A percentile compares a stretch with the other conserved stretches of the same genome.
Conservation (phyloP, 2,888 invertebrate genomes). For the Galeopsomyia nigrocyanea region DNA sequence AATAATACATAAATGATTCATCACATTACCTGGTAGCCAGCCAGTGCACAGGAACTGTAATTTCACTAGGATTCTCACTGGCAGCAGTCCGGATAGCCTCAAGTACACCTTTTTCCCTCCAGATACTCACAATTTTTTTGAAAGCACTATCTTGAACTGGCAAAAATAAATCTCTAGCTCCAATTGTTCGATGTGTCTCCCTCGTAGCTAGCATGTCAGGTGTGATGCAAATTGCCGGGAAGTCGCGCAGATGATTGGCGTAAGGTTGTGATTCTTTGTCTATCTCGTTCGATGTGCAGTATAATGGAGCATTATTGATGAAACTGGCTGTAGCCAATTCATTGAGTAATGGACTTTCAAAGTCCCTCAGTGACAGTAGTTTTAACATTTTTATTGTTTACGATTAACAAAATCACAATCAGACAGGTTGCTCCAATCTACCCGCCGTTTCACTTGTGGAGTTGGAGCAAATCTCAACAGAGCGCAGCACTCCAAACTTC, state of each 20-base stretch:
- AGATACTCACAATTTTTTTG: slow-evolving; percentile 82
- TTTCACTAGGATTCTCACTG: slow-evolving; percentile 71
- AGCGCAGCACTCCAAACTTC: slow-evolving; percentile 7
- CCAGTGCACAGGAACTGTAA: slow-evolving; percentile 70
- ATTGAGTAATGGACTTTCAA: slow-evolving; percentile 53
- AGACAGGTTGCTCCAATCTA: not conserved
- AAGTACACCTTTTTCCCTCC: slow-evolving; percentile 81
- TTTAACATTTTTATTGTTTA: slow-evolving; percentile 55
- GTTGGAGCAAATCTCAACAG: not conserved
- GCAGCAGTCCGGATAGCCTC: slow-evolving; percentile 77
- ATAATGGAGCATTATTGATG: slow-evolving; percentile 50
- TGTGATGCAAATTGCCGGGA: slow-evolving; percentile 80
- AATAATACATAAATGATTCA: slow-evolving; percentile 1
- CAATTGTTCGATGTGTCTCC: slow-evolving; percentile 71
- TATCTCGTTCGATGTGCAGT: slow-evolving; percentile 56
- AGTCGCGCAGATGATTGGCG: slow-evolving; percentile 70
- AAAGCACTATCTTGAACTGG: slow-evolving; percentile 80
- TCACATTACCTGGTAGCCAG: slow-evolving; percentile 60
- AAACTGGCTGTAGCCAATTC: slow-evolving; percentile 56
- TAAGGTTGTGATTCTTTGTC: slow-evolving; percentile 61
- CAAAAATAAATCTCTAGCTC: slow-evolving; percentile 71
- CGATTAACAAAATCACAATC: not conserved
- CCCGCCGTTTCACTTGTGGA: not conserved
- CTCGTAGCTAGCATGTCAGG: slow-evolving; percentile 74
- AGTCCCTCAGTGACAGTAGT: slow-evolving; percentile 59